Base-by-base conservation (phyloP, 2,113 vertebrate genomes). In the Cyprinodon tularosa region DNA sequence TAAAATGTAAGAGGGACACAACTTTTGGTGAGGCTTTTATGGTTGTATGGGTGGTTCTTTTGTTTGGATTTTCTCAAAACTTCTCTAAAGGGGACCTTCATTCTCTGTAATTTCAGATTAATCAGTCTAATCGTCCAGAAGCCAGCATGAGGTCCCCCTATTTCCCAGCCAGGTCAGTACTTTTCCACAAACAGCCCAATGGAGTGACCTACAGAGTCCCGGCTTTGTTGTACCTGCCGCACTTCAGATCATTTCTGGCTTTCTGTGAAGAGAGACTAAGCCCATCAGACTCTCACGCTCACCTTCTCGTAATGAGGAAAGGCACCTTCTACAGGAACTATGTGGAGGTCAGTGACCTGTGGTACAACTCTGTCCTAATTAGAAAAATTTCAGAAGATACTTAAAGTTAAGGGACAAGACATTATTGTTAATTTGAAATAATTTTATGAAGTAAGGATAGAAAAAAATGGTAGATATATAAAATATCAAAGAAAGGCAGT, bases 201-300 rank as follows among this genome's bases (percentile, higher is more conserved):
- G 98, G 96, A 0, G 94, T 98, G 84, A 98, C 97, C 0, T 98
- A 98, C 89, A 94, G 97, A 0, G 94, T 99, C 9, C 98, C 98
- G 0, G 97, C 96, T 0, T 90, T 98, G 84, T 94, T 98, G 59
- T 94, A 94, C 36, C 82, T 98, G 81, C 88, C 94, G 10, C 89
- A 88, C 0, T 93, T 89, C 72, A 89, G 92, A 65, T 94, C 91
- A n/a, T 93, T 99, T 76, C 89, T 99, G 92, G 96, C 97, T 0
- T 98, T 98, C 3, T 97, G 97, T 0, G 97, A 99, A 85, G 95
- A 98, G 93, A 91, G 97, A 7, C 92, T 97, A 62, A 96, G 95
- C 22, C 93, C 95, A 0, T 94, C 95, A 0, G 97, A 99, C 40
- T 88, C 96, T 14, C 95, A 98, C 4, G 97, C 97, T 68, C 96